Base-by-base conservation (phyloP, 2,888 invertebrate species). In the Drosophila colorata region DNA sequence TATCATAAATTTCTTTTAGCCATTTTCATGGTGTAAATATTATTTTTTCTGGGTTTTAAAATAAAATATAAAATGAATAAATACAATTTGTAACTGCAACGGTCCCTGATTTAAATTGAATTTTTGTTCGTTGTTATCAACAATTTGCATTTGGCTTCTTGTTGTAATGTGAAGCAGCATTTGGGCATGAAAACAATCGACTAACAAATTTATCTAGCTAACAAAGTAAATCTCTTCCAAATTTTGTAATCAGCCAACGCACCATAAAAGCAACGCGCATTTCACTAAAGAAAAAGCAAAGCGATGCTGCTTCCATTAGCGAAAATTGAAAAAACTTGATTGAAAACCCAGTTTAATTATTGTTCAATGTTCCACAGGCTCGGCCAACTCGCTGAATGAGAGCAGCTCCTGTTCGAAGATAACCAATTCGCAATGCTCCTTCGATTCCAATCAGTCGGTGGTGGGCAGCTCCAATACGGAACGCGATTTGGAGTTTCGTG, bases 381-480 rank as follows among this genome's bases (percentile, higher is more conserved):
- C 93, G 25, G 93, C 91, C 18, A 92, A 91, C 48, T 93, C 93
- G 4, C 80, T 93, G 40, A 92, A 92, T 68, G 92, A 92, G 64
- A 90, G 92, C 57, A 92, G 92, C 49, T 92, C 92, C 37, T 92
- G 92, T 57, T 92, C 92, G 20, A 92, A 92, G 84, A 90, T 92
- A 57, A 91, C 91, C 7, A 88, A 88, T 49, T 92, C 92, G 35
- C 90, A 91, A 63, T 89, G 90, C 69, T 92, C 92, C 16, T 92
- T 91, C 60, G 92, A 92, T 67, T 93, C 93, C 13, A 92, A 92
- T 89, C 91, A 91, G 71, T 92, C 92, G 51, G 89, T 92, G 8
- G 91, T 91, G 33, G 92, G 92, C 35, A 93, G 92, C 67, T 89
- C 91, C n/a, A 89, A 90, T 58, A 90, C 90, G 7, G 91, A 92